Evolutionary conservation across 2,113 vertebrate species (phyloP), one percentile per base, ranked within the genome.

Genomic region (Phainopepla nitens): DNA sequence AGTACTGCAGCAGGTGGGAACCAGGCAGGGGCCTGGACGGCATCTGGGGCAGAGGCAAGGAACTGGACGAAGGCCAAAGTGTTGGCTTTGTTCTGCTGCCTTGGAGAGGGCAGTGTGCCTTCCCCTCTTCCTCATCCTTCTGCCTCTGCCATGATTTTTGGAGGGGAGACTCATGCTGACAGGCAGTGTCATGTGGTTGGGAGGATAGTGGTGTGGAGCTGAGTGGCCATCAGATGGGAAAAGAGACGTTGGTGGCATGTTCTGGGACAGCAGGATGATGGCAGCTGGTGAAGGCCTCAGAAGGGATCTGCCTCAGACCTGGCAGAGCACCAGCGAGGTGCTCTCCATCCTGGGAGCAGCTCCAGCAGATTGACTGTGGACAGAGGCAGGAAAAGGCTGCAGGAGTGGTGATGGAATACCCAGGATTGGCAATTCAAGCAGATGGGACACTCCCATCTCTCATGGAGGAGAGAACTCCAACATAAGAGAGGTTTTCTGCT

Each of bases 1-100:
- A 42, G 49, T 4, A 45, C 42, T 89, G 91, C 56, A 76, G 93
- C 93, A 96, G 93, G 89, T 94, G 87, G 89, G 69, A 80, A 76
- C 47, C 64, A 73, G 91, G 68, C 1, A 0, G 44, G 24, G 90
- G 51, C 80, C 82, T 62, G 73, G 47, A 31, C 2, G 0, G 65
- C 22, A 11, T 31, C 35, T 91, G 76, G 20, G 28, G 25, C 25
- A 44, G 47, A 64, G 20, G 31, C 36, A 62, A 73, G 60, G 81
- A 78, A 57, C 69, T 71, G 93, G 36, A 58, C 0, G 0, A 53
- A 60, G 57, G 41, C 33, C 3, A 15, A 50, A 77, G 45, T 9
- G 31, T 44, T 61, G 31, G 1, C 19, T 64, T 82, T 72, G 66
- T 82, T 90, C 72, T 1, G 0, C 44, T 89, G 80, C 82, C 86